These are phyloP conservation scores for Drosophila carrolli DNA, from an alignment of 1,140 invertebrate species.

Conservation along the genomic window DNA sequence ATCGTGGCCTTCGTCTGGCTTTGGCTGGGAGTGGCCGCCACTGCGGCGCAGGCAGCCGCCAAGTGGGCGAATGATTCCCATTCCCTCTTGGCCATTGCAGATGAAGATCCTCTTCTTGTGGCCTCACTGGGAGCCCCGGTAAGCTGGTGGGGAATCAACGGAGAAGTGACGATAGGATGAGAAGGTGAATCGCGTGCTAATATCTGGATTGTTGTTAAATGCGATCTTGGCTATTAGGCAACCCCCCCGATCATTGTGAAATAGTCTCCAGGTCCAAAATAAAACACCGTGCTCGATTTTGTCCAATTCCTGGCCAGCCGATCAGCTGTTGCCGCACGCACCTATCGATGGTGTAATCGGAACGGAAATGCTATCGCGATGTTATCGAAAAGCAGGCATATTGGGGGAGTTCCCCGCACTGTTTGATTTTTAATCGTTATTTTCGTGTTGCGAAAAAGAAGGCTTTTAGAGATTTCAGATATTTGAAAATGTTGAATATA, in stretches of 20 bases:
- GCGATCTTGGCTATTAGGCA: conserved; percentile 7
- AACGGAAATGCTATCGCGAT: not conserved
- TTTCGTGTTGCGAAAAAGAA: no score
- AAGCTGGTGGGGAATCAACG: conserved; percentile 22
- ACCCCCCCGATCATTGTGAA: conserved; percentile 28
- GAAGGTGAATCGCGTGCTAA: not conserved
- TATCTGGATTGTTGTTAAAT: not conserved
- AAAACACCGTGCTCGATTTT: conserved; percentile 13
- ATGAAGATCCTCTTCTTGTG: not conserved
- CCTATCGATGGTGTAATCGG: conserved; percentile 5
- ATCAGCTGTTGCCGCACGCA: conserved; percentile 25
- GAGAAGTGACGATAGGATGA: not conserved
- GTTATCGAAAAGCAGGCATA: not conserved
- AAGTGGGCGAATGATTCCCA: conserved; percentile 7
- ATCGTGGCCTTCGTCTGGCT: conserved; percentile 40
- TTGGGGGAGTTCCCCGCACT: not conserved
- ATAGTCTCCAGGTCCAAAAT: conserved; percentile 33
- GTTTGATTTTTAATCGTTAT: no score
- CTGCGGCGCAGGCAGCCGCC: conserved; percentile 14
- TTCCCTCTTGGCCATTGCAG: conserved; percentile 15
- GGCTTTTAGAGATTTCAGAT: no score
- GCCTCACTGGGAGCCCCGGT: conserved; percentile 17
- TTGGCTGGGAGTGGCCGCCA: conserved; percentile 11
- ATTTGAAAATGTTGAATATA: no score
- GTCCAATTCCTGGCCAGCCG: conserved; percentile 10